These are phyloP conservation scores for Cyrtodaria siliqua DNA, from an alignment of 2,888 invertebrate species.

Conservation along the genomic window DNA sequence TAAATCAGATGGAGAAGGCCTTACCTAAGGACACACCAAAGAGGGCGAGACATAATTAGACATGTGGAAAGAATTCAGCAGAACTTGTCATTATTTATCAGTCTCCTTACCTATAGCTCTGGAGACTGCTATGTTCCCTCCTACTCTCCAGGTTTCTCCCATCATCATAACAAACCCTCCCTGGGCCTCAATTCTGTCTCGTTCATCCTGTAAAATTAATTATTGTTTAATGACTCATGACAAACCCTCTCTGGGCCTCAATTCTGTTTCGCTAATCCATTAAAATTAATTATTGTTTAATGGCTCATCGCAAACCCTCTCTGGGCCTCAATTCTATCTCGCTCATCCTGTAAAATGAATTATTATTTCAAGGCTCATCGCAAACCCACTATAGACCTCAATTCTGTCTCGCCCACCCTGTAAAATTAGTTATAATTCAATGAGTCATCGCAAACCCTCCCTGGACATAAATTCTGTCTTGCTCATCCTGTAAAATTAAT, in stretches of 20 bases:
- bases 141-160: conserved; percentile 95
- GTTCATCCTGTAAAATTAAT: conserved; percentile 91
- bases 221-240: no score
- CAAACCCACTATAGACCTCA: conserved; percentile 91
- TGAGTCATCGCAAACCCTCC: no score
- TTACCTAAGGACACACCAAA: no score
- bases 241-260: conserved; percentile 91
- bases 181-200: conserved; percentile 90
- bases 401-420: conserved; percentile 94
- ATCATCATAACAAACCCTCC: conserved; percentile 92
- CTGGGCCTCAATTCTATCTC: conserved; percentile 90
- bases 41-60: not conserved
- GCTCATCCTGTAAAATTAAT: no score
- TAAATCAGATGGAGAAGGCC: no score
- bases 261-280: conserved; percentile 94
- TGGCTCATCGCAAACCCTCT: conserved; percentile 92
- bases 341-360: conserved; percentile 91
- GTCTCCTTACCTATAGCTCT: conserved; percentile 96
- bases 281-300: no score
- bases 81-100: no score
- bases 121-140: conserved; percentile 95
- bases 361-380: no score
- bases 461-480: no score
- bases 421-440: no score
- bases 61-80: not conserved